These are phyloP conservation scores for Sialia sialis DNA, from an alignment of 2,113 vertebrate species.

Conservation along the genomic window DNA sequence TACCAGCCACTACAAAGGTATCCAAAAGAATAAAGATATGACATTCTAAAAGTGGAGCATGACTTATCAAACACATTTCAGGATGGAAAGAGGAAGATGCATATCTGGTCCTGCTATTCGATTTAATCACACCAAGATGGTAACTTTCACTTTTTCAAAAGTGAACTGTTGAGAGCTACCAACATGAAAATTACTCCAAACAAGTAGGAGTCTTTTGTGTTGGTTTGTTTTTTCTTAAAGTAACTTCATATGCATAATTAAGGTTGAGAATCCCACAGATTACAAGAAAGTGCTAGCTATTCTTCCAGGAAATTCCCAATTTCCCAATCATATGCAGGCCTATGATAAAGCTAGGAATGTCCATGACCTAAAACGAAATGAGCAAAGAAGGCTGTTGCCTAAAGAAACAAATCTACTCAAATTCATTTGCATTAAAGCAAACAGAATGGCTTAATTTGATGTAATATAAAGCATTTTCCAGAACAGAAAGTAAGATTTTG, in stretches of 20 bases:
- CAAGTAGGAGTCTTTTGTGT: rapidly evolving
- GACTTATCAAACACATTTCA: not conserved
- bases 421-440: not conserved
- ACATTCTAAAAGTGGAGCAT: not conserved
- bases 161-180: not conserved
- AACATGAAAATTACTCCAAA: not conserved
- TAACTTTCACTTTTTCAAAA: not conserved
- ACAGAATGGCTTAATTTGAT: not conserved
- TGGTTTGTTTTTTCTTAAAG: not conserved
- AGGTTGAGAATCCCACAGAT: not conserved
- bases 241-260: not conserved
- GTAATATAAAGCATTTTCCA: not conserved
- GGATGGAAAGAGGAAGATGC: not conserved
- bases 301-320: not conserved
- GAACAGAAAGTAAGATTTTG: not conserved
- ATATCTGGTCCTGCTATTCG: not conserved
- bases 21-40: not conserved
- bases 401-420: not conserved
- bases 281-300: not conserved
- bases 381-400: not conserved
- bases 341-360: not conserved
- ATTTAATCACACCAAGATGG: not conserved
- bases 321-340: not conserved
- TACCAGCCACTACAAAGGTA: not conserved
- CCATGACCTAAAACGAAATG: not conserved